phyloP scores from a whole-genome alignment of 1,140 invertebrate species.

The Paraescarpia echinospica region DNA sequence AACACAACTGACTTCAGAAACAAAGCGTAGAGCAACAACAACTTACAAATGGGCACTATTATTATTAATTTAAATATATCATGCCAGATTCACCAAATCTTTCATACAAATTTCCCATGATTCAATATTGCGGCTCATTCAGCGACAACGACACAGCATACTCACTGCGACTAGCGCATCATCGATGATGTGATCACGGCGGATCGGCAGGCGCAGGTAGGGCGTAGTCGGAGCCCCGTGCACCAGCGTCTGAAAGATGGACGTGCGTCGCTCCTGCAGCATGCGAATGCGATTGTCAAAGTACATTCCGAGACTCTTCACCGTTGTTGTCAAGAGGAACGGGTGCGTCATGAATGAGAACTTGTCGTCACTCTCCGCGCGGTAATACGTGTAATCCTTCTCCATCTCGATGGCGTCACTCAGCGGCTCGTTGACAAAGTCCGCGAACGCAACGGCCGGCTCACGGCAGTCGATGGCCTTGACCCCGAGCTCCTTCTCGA shows the following conservation, averaged over 20 bases:
- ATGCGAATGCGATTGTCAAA: constrained; percentile 93
- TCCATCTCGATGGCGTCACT: constrained; percentile 92
- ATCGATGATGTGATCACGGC: constrained; percentile 85
- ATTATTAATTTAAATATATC: background rate
- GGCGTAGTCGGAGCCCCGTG: constrained; percentile 77
- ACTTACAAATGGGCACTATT: background rate
- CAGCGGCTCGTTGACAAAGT: constrained; percentile 91
- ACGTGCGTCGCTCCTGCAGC: constrained; percentile 85
- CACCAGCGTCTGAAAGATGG: constrained; percentile 76
- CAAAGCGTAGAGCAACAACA: background rate
- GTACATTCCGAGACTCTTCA: constrained; percentile 85
- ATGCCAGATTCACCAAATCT: background rate
- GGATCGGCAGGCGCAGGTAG: constrained; percentile 78
- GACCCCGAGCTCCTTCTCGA: constrained; percentile 67
- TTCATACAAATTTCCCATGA: background rate
- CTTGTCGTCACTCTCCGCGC: constrained; percentile 62
- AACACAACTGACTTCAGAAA: too few species aligned
- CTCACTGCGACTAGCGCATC: constrained; percentile 85
- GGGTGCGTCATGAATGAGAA: constrained; percentile 91
- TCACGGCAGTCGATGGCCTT: constrained; percentile 77
- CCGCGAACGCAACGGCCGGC: constrained; percentile 79
- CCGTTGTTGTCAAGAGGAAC: constrained; percentile 89
- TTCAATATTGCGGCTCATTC: background rate
- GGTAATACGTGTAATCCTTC: constrained; percentile 87
- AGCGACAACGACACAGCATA: constrained; percentile 21